Conservation (phyloP, 2,888 invertebrate genomes). For the Aphodius sticticus region DNA sequence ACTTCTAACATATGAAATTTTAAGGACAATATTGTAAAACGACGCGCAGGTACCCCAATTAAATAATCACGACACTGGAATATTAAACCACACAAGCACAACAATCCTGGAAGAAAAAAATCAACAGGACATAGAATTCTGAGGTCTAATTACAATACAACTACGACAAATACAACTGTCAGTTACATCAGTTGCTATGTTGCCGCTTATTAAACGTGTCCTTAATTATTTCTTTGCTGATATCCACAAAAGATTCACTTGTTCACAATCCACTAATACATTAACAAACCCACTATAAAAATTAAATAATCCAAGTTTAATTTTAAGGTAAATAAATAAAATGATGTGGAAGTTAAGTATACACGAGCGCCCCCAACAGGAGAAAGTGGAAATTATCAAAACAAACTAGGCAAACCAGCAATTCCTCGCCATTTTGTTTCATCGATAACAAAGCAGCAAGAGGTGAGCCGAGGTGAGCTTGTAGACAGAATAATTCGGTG, state of each 20-base stretch:
- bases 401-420: not conserved
- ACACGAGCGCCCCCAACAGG: not conserved
- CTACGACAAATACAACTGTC: not conserved
- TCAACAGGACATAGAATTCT: not conserved
- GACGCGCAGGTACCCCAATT: slow-evolving; percentile 11
- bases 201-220: slow-evolving; percentile 10
- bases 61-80: not conserved
- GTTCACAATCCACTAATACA: not conserved
- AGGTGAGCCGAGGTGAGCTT: not conserved
- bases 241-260: not conserved
- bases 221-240: not conserved
- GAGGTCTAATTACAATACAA: not conserved
- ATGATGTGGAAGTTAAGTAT: not conserved
- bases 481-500: slow-evolving; percentile 28
- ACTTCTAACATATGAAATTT: not conserved
- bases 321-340: not conserved
- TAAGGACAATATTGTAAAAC: not conserved
- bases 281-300: not conserved
- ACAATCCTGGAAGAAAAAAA: slow-evolving; percentile 7
- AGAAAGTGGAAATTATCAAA: not conserved
- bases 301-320: not conserved
- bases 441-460: slow-evolving; percentile 27
- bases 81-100: slow-evolving; percentile 18
- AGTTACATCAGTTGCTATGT: slow-evolving; percentile 23
- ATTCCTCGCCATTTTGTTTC: slow-evolving; percentile 35